A percentile compares a stretch with the other conserved stretches of the same genome.
These are phyloP conservation scores for Baronia brevicornis DNA, from an alignment of 2,888 invertebrate species.

Conservation along the genomic window DNA sequence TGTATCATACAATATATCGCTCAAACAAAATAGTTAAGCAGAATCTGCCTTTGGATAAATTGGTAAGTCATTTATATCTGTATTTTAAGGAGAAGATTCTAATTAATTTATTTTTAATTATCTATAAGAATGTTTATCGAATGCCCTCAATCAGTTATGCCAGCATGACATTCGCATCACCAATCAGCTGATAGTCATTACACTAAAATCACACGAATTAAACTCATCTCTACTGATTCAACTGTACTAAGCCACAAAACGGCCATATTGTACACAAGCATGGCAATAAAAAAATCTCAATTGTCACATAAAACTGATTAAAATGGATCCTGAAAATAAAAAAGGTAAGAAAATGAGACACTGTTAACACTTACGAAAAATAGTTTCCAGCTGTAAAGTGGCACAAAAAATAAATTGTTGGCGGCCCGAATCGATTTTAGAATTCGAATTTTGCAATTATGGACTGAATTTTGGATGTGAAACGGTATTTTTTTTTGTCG, in stretches of 20 bases:
- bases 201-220: constrained; percentile 13
- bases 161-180: constrained; percentile 40
- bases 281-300: constrained; percentile 26
- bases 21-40: constrained; percentile 38
- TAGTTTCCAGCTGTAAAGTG: constrained; percentile 49
- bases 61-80: constrained; percentile 40
- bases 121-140: no score
- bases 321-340: constrained; percentile 37
- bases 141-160: no score
- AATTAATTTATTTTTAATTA: no score
- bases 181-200: constrained; percentile 54
- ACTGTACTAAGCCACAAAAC: constrained; percentile 13
- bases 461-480: constrained; percentile 37
- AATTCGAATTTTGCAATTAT: constrained; percentile 25
- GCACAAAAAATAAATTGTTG: constrained; percentile 36
- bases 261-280: constrained; percentile 20
- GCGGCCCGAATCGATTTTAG: constrained; percentile 21
- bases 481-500: constrained; percentile 43
- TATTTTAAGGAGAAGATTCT: no score
- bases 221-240: constrained; percentile 3
- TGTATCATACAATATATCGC: constrained; percentile 44
- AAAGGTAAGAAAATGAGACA: constrained; percentile 30
- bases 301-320: constrained; percentile 40
- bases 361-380: constrained; percentile 54
- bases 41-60: constrained; percentile 39